Conservation (phyloP, 2,797 vertebrate genomes). For the Calcarius lapponicus region DNA sequence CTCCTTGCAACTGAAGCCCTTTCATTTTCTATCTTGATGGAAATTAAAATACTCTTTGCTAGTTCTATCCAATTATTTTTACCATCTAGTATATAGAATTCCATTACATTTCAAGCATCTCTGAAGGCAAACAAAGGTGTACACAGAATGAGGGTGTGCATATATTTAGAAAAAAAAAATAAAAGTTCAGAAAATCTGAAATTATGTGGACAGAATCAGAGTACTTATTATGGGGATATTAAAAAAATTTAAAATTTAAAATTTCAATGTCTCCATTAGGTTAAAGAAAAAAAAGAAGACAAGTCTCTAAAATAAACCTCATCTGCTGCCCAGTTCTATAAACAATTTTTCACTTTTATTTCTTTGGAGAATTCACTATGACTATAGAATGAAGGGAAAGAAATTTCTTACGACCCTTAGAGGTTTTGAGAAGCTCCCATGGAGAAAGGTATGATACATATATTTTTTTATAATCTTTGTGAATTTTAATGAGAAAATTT, state of each 20-base stretch:
- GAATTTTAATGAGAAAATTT: background rate
- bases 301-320: background rate
- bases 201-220: background rate
- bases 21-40: background rate
- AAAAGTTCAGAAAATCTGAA: background rate
- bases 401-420: background rate
- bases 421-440: background rate
- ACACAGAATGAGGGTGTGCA: background rate
- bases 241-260: background rate
- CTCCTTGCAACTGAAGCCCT: background rate
- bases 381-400: background rate
- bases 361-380: background rate
- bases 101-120: background rate
- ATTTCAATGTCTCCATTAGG: background rate
- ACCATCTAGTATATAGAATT: background rate
- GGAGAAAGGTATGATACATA: background rate
- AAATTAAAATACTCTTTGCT: background rate
- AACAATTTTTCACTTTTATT: background rate
- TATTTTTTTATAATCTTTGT: background rate
- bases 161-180: background rate
- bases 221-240: background rate
- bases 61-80: constrained; percentile 6
- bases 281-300: background rate
- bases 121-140: background rate
- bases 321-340: background rate